Conservation (phyloP, 2,888 invertebrate genomes). For the Rapana venosa region DNA sequence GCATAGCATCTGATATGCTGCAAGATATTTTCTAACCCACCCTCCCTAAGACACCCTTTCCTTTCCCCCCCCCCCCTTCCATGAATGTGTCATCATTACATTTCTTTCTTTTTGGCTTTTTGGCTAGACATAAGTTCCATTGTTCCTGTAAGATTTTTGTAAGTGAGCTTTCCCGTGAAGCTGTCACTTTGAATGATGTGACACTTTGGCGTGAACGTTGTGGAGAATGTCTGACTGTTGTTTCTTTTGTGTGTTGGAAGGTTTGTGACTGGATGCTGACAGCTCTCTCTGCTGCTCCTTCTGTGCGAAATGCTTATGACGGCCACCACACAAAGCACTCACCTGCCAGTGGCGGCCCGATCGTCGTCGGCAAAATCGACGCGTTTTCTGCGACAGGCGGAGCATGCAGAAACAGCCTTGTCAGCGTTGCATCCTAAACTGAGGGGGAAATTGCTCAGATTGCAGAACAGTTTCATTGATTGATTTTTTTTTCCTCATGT, state of each 20-base stretch:
- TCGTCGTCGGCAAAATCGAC: neutral
- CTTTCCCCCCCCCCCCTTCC: too few species aligned
- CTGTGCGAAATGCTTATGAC: constrained; percentile 23
- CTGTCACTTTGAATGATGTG: too few species aligned
- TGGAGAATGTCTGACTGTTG: too few species aligned
- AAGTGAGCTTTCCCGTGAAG: too few species aligned
- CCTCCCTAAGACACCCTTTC: too few species aligned
- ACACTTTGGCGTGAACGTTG: too few species aligned
- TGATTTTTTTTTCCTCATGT: neutral
- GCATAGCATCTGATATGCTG: too few species aligned
- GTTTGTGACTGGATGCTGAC: constrained; percentile 1
- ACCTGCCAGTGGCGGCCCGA: constrained; percentile 16
- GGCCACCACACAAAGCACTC: constrained; percentile 26
- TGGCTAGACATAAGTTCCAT: too few species aligned
- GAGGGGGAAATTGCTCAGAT: neutral
- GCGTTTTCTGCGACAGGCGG: constrained; percentile 15
- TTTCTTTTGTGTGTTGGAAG: neutral
- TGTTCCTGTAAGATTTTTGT: too few species aligned
- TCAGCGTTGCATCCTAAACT: neutral
- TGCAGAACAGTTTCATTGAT: neutral
- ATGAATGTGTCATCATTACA: too few species aligned
- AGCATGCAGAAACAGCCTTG: neutral
- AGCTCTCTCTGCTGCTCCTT: neutral
- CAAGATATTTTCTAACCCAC: too few species aligned
- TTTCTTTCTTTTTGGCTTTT: too few species aligned